These are phyloP conservation scores for Isurus oxyrinchus DNA, from an alignment of 2,113 vertebrate genomes.

Conservation along the genomic window DNA sequence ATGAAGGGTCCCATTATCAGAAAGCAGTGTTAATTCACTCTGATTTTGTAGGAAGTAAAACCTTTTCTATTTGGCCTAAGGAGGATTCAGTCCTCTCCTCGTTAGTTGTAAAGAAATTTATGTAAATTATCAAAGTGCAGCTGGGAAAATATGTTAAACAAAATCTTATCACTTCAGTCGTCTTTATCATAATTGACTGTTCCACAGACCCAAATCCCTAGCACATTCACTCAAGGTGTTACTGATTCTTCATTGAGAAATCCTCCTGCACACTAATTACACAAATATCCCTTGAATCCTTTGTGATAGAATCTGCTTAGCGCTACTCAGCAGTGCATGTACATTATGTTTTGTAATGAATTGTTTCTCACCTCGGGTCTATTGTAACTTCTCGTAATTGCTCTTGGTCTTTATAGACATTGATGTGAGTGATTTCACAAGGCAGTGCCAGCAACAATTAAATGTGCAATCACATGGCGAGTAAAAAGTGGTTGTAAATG, in stretches of 20 bases:
- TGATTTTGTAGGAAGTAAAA: background rate
- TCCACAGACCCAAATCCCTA: background rate
- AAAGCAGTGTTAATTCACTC: background rate
- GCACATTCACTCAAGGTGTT: background rate
- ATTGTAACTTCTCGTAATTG: background rate
- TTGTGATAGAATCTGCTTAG: too few species aligned
- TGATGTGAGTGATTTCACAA: background rate
- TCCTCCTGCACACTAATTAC: background rate
- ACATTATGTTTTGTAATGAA: background rate
- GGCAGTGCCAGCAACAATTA: background rate
- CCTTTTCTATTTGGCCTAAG: too few species aligned
- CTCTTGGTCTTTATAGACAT: background rate
- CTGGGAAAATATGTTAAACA: background rate
- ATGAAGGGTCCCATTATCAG: background rate
- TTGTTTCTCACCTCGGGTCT: background rate
- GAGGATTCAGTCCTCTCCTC: background rate
- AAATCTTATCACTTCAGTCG: background rate
- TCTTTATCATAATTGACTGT: background rate
- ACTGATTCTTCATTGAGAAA: background rate
- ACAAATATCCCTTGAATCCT: slow-evolving; percentile 3
- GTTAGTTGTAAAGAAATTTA: background rate
- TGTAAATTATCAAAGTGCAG: background rate
- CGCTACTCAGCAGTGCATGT: background rate
- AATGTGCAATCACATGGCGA: background rate
- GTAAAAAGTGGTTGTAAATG: background rate